Evolutionary conservation across 2,113 vertebrate species (phyloP), one percentile per base, ranked within the genome.

Genomic region (Hippocampus zosterae): DNA sequence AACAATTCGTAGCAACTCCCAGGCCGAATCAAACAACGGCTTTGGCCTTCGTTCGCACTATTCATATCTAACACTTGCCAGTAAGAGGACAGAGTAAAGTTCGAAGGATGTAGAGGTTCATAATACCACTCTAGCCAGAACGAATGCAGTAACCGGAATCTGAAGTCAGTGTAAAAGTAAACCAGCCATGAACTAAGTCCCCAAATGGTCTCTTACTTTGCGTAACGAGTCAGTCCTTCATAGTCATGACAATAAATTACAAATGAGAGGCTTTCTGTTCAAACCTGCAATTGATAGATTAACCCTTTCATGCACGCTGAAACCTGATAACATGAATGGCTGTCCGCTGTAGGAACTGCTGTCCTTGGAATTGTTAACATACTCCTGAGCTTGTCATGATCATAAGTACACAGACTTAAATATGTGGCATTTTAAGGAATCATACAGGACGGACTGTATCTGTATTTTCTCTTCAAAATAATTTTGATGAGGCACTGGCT

Each of bases 21-120:
- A 75, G 40, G 48, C 66, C 21, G 77, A 77, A 74, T 73, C 79
- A 84, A 85, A 84, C 62, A 29, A 59, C 65, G 68, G 57, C 74
- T 69, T 84, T 25, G 72, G 67, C 37, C 63, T 64, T 40, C 68
- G 70, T 40, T 84, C 87, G 87, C 76, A 82, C 88, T 44, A 10
- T 44, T 85, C 83, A 53, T 88, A 87, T 25, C 50, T 67, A 76
- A 67, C 67, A 80, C 78, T 85, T 85, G 71, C 33, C 33, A 37
- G 33, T 37, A 37, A 44, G 82, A 79, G 67, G 44, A 72, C 71
- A 42, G 67, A 80, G 79, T 75, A 70, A 65, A 15, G 71, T 66
- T 72, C 1, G 18, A 65, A 67, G 79, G 70, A 77, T 16, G 16
- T 46, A 16, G 0, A 44, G 60, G 15, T 52, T 78, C 74, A 57